These are phyloP conservation scores for Todiramphus saurophagus DNA, from an alignment of 2,113 vertebrate species.

Conservation along the genomic window DNA sequence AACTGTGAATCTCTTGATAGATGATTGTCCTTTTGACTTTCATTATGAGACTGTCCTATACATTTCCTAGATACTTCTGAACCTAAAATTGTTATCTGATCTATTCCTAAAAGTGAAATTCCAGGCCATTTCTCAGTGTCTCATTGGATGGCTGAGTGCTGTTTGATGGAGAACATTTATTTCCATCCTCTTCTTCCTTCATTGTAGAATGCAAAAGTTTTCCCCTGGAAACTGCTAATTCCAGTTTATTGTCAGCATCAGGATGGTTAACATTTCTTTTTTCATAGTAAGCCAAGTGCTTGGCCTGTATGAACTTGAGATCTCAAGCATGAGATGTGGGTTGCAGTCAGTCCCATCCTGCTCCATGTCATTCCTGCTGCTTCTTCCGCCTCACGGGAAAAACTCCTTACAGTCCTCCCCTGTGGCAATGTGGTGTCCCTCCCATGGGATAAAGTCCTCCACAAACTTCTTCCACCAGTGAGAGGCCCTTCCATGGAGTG, in stretches of 20 bases:
- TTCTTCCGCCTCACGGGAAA: neutral
- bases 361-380: too few relatives aligned
- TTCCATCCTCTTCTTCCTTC: neutral
- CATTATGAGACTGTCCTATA: neutral
- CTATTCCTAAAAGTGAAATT: neutral
- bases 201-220: neutral
- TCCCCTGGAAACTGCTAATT: neutral
- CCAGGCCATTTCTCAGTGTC: neutral
- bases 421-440: neutral
- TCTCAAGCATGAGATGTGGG: neutral
- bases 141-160: neutral
- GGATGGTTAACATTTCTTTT: neutral
- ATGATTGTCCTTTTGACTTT: neutral
- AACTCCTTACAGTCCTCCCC: neutral
- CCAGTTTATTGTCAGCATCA: neutral
- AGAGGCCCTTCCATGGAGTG: neutral
- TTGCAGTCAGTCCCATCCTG: too few relatives aligned
- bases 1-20: neutral
- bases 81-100: neutral
- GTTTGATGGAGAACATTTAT: neutral
- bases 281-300: constrained; percentile 11
- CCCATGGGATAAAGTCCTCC: neutral
- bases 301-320: constrained; percentile 4
- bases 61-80: neutral
- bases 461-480: neutral